A percentile compares a stretch with the other conserved stretches of the same genome.
These are phyloP conservation scores for Microtus richardsoni DNA, from an alignment of 2,113 vertebrate species.

Conservation along the genomic window DNA sequence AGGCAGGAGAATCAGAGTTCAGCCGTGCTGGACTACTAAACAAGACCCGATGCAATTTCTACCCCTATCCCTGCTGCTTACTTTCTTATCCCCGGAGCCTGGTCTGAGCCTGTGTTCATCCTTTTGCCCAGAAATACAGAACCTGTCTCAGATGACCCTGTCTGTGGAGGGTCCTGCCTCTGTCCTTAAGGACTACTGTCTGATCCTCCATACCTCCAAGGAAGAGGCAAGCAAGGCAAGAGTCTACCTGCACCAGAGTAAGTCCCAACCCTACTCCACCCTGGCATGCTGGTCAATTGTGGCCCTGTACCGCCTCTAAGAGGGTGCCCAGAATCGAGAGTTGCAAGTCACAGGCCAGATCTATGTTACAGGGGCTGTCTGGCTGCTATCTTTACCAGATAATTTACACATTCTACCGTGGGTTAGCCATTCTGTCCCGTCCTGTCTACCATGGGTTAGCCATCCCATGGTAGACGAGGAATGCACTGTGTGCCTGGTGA, in stretches of 20 bases:
- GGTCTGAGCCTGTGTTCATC: neutral
- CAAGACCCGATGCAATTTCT: neutral
- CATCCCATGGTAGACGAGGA: too few relatives aligned
- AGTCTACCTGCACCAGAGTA: constrained; percentile 84
- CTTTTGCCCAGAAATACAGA: constrained; percentile 86
- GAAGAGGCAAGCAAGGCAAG: constrained; percentile 83
- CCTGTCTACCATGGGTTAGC: too few relatives aligned
- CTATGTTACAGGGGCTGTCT: neutral
- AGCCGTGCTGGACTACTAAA: neutral
- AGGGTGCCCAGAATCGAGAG: neutral
- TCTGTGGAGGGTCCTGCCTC: constrained; percentile 87
- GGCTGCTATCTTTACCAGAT: neutral
- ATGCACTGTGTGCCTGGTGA: too few relatives aligned
- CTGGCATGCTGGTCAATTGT: rapidly evolving
- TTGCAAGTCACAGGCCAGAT: neutral
- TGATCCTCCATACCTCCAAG: constrained; percentile 89
- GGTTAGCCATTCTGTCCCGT: too few relatives aligned
- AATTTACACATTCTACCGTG: neutral
- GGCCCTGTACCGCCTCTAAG: rapidly evolving
- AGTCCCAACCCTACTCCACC: neutral
- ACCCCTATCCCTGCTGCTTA: rapidly evolving
- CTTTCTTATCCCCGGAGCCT: neutral
- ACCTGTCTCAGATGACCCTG: constrained; percentile 91
- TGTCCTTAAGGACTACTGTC: constrained; percentile 87
- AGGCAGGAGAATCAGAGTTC: neutral